Evolutionary conservation across 2,113 vertebrate species (phyloP).

Genomic region (Brachyhypopomus occidentalis): DNA sequence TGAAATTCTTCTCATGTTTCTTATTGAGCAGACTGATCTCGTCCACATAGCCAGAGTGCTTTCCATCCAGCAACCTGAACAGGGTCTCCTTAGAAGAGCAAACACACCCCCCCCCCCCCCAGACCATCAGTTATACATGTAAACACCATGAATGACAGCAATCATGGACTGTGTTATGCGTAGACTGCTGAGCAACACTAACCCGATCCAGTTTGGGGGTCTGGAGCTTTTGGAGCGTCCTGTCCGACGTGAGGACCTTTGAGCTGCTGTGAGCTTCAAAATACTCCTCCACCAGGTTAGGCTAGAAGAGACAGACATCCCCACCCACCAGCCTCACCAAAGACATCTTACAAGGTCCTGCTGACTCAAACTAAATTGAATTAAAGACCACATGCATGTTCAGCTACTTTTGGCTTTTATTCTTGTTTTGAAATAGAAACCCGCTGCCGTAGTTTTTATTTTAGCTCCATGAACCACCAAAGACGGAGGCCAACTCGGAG

Average conservation of each 20-base stretch:
- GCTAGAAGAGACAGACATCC: slow-evolving; percentile 63
- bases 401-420: too few relatives aligned
- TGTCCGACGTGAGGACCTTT: slow-evolving; percentile 92
- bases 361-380: too few relatives aligned
- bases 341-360: too few relatives aligned
- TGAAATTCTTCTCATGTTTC: slow-evolving; percentile 83
- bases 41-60: slow-evolving; percentile 76
- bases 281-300: slow-evolving; percentile 88
- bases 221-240: slow-evolving; percentile 87
- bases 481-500: too few relatives aligned
- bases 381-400: too few relatives aligned
- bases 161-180: neutral
- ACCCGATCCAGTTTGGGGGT: slow-evolving; percentile 89
- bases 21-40: slow-evolving; percentile 83
- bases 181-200: slow-evolving; percentile 7
- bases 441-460: too few relatives aligned
- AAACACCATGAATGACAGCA: neutral
- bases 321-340: too few relatives aligned
- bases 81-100: slow-evolving; percentile 79
- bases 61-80: slow-evolving; percentile 77
- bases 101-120: neutral
- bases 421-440: too few relatives aligned
- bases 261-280: slow-evolving; percentile 97
- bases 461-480: too few relatives aligned
- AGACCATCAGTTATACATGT: neutral